Evolutionary conservation across 2,888 invertebrate genomes (phyloP), one percentile per base, ranked within the genome.

Genomic region (Polymixis flavicincta): DNA sequence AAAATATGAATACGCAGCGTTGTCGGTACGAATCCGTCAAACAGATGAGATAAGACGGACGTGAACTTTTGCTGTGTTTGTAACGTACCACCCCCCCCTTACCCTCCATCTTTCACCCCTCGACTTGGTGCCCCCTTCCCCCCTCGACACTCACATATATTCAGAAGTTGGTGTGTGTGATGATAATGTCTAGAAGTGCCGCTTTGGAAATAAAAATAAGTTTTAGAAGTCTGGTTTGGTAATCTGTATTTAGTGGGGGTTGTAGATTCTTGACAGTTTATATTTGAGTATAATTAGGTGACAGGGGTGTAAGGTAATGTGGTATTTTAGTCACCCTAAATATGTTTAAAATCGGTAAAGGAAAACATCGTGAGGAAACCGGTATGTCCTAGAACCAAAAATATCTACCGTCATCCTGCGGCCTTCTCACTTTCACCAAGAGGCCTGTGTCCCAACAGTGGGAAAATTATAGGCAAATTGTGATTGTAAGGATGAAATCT

Each of bases 21-120:
- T 93, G 94, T 94, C 93, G 92, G 92, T 89, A 93, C 89, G 92
- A 95, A 96, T 96, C 94, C 96, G 96, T 96, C 96, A 96, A 96
- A 95, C 93, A 93, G 96, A 96, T 96, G 95, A 93, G 96, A 96
- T 96, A 96, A 90, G 92, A 82, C 89, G 90, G 92, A 94, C 93
- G 93, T 95, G 94, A 95, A 95, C 95, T 96, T 95, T 95, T 95
- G 95, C 94, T 94, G 93, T 93, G 89, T 87, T 87, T 87, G 87
- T 87, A 88, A 75, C 92, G 88, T 84, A 75, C 86, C 87, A 85
- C 88, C 89, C 85, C 61, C 61, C 61, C 75, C 72, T 85, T 28
- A 32, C 87, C 82, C 85, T 72, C 75, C 79, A 74, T 69, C 72
- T 61, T 74, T 6, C 52, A 32, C 79, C 78, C 71, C 80, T 74